Percentiles rank a stretch among this genome's conserved stretches.
Conservation (phyloP, 2,797 vertebrate species). For the Antennarius maculatus region DNA sequence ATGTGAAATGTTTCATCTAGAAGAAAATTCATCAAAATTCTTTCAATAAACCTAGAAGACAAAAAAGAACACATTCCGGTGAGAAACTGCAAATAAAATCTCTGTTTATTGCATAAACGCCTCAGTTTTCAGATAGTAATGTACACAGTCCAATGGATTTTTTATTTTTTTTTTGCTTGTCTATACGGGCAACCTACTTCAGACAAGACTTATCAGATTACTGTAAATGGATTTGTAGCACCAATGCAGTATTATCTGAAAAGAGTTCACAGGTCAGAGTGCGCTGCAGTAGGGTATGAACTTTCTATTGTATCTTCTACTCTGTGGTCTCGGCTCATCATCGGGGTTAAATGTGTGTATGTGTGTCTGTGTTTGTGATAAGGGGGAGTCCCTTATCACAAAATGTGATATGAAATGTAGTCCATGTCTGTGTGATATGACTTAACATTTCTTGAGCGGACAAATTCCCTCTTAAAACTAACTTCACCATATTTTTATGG, state of each 20-base stretch:
- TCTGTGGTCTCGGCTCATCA: background rate
- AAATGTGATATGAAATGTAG: background rate
- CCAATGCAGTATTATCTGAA: background rate
- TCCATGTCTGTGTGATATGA: background rate
- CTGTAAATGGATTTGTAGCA: background rate
- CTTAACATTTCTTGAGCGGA: background rate
- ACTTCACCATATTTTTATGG: background rate
- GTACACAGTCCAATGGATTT: background rate
- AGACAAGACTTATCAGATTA: background rate
- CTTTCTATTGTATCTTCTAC: no score
- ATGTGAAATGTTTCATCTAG: background rate
- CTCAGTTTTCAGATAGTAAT: background rate
- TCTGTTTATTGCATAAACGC: background rate
- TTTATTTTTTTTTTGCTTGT: background rate
- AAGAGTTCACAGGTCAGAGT: constrained; percentile 4
- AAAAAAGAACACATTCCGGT: background rate
- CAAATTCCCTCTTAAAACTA: background rate
- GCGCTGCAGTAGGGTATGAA: background rate
- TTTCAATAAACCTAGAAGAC: background rate
- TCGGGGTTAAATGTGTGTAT: background rate
- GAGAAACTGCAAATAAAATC: background rate
- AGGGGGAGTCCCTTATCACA: background rate
- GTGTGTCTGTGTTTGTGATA: no score
- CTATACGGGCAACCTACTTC: background rate
- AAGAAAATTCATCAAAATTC: background rate